phyloP scores from a whole-genome alignment of 2,888 invertebrate genomes.

The Sphaerophoria rueppellii region DNA sequence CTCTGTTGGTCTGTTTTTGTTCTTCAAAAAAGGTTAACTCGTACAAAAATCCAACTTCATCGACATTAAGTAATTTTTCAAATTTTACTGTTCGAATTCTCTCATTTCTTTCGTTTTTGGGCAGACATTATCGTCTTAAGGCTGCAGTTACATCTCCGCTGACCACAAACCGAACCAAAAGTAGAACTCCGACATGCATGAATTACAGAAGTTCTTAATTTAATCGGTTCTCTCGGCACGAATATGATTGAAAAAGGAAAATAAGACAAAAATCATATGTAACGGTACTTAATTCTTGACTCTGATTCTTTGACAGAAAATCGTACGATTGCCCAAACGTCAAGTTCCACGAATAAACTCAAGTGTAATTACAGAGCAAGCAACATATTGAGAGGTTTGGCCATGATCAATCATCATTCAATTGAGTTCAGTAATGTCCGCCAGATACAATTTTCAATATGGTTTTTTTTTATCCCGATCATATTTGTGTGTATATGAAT shows the following conservation, averaged over 20 bases:
- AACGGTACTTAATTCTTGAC: constrained; percentile 57
- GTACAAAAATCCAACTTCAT: constrained; percentile 7
- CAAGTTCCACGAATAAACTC: constrained; percentile 62
- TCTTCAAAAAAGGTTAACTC: constrained; percentile 41
- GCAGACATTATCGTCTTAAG: not conserved
- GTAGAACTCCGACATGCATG: constrained; percentile 6
- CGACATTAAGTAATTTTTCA: constrained; percentile 49
- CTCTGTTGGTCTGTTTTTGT: not conserved
- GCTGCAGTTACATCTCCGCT: not conserved
- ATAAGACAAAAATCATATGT: constrained; percentile 4
- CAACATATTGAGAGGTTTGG: constrained; percentile 21
- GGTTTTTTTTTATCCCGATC: not conserved
- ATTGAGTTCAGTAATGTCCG: constrained; percentile 31
- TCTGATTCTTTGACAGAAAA: constrained; percentile 12
- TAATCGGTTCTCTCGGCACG: constrained; percentile 42
- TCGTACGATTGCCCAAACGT: constrained; percentile 56
- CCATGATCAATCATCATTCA: constrained; percentile 47
- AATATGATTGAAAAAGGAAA: constrained; percentile 50
- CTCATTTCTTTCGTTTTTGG: not conserved
- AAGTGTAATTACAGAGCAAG: constrained; percentile 4
- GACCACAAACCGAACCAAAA: not conserved
- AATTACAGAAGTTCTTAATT: constrained; percentile 44
- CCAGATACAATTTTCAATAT: constrained; percentile 6
- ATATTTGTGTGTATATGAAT: constrained; percentile 7
- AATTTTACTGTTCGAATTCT: constrained; percentile 43